These are phyloP conservation scores for Pyrrhia umbra DNA, from an alignment of 2,888 invertebrate genomes.

Conservation along the genomic window DNA sequence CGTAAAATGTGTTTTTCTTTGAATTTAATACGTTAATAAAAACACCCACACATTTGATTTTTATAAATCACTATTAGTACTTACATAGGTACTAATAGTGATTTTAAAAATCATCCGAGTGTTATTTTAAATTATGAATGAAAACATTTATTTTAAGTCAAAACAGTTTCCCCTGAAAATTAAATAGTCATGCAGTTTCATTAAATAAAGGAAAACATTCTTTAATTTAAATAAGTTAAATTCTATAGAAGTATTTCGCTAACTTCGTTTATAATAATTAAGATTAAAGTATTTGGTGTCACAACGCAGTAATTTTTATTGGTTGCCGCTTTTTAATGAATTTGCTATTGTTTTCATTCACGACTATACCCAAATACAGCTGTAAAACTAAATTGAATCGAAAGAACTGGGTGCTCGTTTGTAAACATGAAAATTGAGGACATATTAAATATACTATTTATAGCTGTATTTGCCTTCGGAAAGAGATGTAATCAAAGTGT, in stretches of 20 bases:
- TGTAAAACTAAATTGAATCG: constrained; percentile 44
- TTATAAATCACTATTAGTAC: too few relatives aligned
- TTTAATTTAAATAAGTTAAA: neutral
- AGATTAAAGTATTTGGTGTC: constrained; percentile 9
- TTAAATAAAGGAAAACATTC: neutral
- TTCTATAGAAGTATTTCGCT: constrained; percentile 13
- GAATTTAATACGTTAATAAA: too few relatives aligned
- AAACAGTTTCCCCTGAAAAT: neutral
- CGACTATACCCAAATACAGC: constrained; percentile 31
- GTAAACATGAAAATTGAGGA: constrained; percentile 31
- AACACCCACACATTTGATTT: too few relatives aligned
- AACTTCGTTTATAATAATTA: constrained; percentile 8
- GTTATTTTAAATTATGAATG: too few relatives aligned
- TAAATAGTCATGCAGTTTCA: neutral
- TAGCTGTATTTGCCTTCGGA: neutral
- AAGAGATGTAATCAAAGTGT: neutral
- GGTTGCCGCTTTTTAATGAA: constrained; percentile 25
- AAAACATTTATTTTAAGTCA: too few relatives aligned
- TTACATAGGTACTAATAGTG: too few relatives aligned
- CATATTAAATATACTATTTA: constrained; percentile 20
- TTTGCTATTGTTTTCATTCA: constrained; percentile 43
- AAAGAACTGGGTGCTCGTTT: constrained; percentile 28
- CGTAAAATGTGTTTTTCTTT: too few relatives aligned
- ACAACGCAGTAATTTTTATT: constrained; percentile 6
- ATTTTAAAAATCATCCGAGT: too few relatives aligned